phyloP scores from a whole-genome alignment of 1,140 invertebrate genomes.

The Drosophila repleta region DNA sequence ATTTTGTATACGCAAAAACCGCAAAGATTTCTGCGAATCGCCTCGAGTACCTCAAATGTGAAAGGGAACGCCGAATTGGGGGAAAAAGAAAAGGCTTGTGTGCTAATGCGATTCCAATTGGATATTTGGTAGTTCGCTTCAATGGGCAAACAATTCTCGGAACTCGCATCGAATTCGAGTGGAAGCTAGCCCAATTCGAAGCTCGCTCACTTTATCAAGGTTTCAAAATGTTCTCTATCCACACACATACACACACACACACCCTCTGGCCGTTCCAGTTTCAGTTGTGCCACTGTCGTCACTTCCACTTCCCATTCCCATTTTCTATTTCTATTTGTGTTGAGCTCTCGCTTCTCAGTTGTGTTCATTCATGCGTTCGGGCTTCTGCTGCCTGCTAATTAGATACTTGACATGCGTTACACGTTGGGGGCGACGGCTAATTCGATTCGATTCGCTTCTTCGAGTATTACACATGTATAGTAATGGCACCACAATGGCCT shows the following conservation, averaged over 20 bases:
- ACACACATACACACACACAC: background rate
- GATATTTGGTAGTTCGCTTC: background rate
- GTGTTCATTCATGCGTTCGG: slow-evolving; percentile 30
- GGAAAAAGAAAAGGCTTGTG: background rate
- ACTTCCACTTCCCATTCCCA: slow-evolving; percentile 16
- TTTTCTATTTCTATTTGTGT: slow-evolving; percentile 14
- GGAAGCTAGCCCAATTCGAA: slow-evolving; percentile 1
- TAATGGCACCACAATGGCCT: no score
- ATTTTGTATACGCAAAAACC: background rate
- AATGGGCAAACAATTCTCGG: background rate
- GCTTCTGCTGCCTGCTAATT: slow-evolving; percentile 40
- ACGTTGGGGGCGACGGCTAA: slow-evolving; percentile 12
- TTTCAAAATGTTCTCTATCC: slow-evolving; percentile 1
- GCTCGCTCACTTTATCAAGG: slow-evolving; percentile 5
- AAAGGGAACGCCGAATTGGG: background rate
- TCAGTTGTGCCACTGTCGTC: slow-evolving; percentile 3
- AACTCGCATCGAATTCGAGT: slow-evolving; percentile 1
- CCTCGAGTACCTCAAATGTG: background rate
- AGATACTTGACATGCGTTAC: slow-evolving; percentile 47
- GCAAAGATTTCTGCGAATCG: slow-evolving; percentile 11
- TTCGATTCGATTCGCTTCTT: slow-evolving; percentile 1
- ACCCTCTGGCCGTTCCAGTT: background rate
- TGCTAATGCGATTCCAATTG: slow-evolving; percentile 11
- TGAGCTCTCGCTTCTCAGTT: slow-evolving; percentile 8
- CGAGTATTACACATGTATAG: background rate